Evolutionary conservation across 2,888 invertebrate species (phyloP).

Genomic region (Pachymerium ferrugineum): DNA sequence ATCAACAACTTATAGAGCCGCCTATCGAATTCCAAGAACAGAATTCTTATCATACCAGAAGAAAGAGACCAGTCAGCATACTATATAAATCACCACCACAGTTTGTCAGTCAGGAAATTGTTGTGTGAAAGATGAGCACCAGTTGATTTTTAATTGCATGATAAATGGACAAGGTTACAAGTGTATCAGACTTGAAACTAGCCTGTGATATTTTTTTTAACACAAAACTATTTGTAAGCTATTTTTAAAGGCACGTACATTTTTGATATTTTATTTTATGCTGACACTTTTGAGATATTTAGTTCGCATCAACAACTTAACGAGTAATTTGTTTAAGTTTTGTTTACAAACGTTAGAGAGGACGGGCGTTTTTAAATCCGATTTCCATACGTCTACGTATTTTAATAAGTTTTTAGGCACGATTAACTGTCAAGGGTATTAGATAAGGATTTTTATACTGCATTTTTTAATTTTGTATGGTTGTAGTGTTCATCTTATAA

Average conservation of each 20-base stretch:
- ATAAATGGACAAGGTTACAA: background rate
- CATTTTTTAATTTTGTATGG: too few species aligned
- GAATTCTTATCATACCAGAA: constrained; percentile 34
- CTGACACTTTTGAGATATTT: background rate
- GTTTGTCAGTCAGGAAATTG: constrained; percentile 38
- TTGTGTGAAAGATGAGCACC: constrained; percentile 33
- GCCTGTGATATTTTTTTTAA: constrained; percentile 27
- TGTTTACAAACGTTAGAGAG: too few species aligned
- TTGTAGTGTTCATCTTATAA: background rate
- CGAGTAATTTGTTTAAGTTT: too few species aligned
- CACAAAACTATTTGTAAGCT: constrained; percentile 11
- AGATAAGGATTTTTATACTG: too few species aligned
- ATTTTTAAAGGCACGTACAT: constrained; percentile 23
- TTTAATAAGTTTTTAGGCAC: background rate
- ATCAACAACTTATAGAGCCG: constrained; percentile 32
- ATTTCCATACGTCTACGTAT: background rate
- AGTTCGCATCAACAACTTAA: background rate
- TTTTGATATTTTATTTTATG: constrained; percentile 17
- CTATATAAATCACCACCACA: constrained; percentile 40
- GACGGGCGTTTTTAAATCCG: too few species aligned
- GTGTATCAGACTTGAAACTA: constrained; percentile 7
- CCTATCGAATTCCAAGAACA: constrained; percentile 30
- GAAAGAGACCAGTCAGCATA: constrained; percentile 40
- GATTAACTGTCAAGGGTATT: background rate
- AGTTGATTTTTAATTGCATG: too few species aligned